Conservation (phyloP, 2,113 vertebrate species). For the Psettodes erumei region DNA sequence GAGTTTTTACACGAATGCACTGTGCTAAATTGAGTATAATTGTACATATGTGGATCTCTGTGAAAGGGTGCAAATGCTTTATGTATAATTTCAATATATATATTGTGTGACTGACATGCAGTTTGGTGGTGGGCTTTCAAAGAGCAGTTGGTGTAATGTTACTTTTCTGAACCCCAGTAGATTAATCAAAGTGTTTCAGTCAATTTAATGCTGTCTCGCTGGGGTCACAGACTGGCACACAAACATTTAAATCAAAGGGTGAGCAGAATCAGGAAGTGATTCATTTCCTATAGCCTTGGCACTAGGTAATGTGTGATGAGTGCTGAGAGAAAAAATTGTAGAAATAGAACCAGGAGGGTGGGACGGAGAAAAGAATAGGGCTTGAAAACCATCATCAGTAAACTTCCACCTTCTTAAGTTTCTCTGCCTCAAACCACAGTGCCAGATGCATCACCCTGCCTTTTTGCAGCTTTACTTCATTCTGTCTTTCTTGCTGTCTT, state of each 20-base stretch:
- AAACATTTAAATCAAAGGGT: slow-evolving; percentile 51
- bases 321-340: slow-evolving; percentile 27
- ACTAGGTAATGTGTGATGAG: slow-evolving; percentile 44
- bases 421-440: slow-evolving; percentile 36
- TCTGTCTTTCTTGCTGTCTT: slow-evolving; percentile 12
- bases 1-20: slow-evolving; percentile 26
- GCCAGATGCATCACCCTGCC: slow-evolving; percentile 16
- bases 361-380: slow-evolving; percentile 24
- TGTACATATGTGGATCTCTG: slow-evolving; percentile 41
- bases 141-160: slow-evolving; percentile 30
- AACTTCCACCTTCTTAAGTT: slow-evolving; percentile 37
- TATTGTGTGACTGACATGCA: slow-evolving; percentile 26
- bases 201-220: slow-evolving; percentile 35
- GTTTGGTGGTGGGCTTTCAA: slow-evolving; percentile 16
- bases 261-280: slow-evolving; percentile 56
- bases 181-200: slow-evolving; percentile 40
- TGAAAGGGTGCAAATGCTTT: slow-evolving; percentile 32
- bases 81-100: slow-evolving; percentile 52
- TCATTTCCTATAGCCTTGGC: slow-evolving; percentile 65
- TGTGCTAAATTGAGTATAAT: slow-evolving; percentile 35
- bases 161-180: slow-evolving; percentile 18
- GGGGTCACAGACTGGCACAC: slow-evolving; percentile 36
- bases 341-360: slow-evolving; percentile 14
- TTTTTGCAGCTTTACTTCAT: slow-evolving; percentile 6
- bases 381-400: slow-evolving; percentile 31